Base-by-base conservation (phyloP, 2,888 invertebrate species). In the Celastrina argiolus region DNA sequence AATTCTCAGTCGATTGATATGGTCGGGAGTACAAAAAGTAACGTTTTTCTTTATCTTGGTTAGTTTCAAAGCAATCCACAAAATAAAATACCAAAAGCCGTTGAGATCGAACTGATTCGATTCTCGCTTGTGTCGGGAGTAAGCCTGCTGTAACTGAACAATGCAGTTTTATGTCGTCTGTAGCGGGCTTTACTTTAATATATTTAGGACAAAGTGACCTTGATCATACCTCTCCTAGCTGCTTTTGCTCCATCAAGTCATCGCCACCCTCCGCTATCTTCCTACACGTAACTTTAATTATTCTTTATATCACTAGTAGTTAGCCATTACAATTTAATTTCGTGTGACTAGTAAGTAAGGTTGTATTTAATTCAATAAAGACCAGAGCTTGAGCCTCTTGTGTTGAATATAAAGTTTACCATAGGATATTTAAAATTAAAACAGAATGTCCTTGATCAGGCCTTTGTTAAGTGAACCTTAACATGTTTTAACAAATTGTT, bases 191-290 rank as follows among this genome's bases (percentile, higher is more conserved):
- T 77, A 82, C 79, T 80, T 78, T 85, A 86, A 87, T 81, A 74
- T 26, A 31, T 84, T 84, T 88, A 88, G 87, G 83, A 87, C 84
- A 83, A 90, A 90, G 89, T 90, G 89, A 85, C 89, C 89, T 89
- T 90, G 87, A 83, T 86, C 87, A 88, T 87, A 81, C 82, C 82
- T 82, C 82, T 69, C 83, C 84, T 84, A 85, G 83, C 87, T 79
- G 89, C 89, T 88, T 87, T 81, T 81, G 72, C 68, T 67, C 70
- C 70, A 69, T 82, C 76, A 75, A 81, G 79, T 64, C 64, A 64
- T 81, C 73, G 74, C 76, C 80, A 80, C 78, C 76, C 73, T 77
- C 75, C 75, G 77, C 72, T 68, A 65, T 69, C 68, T 69, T 70
- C 74, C 69, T 72, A 72, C 69, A 39, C 56, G 59, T 67, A 66